Evolutionary conservation across 1,140 invertebrate genomes (phyloP).

Genomic region (Harpegnathos saltator): DNA sequence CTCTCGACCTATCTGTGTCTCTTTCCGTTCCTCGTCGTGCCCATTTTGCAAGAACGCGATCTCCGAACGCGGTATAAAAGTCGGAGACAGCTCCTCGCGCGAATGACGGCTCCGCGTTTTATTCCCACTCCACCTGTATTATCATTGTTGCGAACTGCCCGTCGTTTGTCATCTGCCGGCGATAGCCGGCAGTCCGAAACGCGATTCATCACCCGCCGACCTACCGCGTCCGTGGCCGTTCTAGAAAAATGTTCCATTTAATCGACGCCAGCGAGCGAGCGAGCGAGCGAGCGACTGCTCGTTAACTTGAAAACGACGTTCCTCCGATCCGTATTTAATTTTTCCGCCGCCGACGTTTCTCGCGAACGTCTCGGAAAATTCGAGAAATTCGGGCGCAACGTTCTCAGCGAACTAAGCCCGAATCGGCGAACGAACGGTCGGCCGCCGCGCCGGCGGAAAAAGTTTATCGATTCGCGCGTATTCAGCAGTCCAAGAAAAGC

Average conservation of each 20-base stretch:
- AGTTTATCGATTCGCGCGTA: too few relatives aligned
- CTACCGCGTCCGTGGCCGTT: conserved; percentile 30
- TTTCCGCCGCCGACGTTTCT: not conserved
- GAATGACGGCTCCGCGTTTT: conserved; percentile 19
- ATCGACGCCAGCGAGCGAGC: conserved; percentile 9
- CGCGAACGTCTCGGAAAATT: too few relatives aligned
- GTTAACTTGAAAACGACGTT: conserved; percentile 49
- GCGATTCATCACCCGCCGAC: conserved; percentile 49
- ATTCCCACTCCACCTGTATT: conserved; percentile 39
- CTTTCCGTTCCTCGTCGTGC: too few relatives aligned
- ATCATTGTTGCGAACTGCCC: conserved; percentile 50
- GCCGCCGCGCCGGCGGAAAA: too few relatives aligned
- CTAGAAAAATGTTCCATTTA: conserved; percentile 58
- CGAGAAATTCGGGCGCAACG: too few relatives aligned
- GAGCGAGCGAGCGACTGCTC: conserved; percentile 5
- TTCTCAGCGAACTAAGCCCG: too few relatives aligned
- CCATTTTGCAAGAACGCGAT: conserved; percentile 13
- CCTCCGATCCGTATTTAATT: conserved; percentile 14
- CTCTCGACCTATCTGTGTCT: too few relatives aligned
- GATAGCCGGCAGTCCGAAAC: conserved; percentile 47
- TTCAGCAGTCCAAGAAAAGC: too few relatives aligned
- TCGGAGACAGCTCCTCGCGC: conserved; percentile 38
- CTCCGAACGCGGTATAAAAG: conserved; percentile 39
- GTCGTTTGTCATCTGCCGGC: conserved; percentile 57
- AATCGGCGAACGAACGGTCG: too few relatives aligned